Conservation (phyloP, 2,888 invertebrate species). For the Euplexia lucipara region DNA sequence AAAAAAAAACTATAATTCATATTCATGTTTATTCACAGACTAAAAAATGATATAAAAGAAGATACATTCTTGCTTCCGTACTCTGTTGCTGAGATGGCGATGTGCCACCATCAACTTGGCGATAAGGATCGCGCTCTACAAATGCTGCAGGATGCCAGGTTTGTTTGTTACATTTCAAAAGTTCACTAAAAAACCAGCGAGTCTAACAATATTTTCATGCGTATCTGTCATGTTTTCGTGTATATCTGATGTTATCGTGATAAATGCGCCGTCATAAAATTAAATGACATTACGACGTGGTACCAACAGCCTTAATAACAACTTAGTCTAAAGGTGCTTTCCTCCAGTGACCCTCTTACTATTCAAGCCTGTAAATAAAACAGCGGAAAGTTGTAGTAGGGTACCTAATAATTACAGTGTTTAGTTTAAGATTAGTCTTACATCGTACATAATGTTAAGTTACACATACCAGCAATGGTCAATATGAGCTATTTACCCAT, state of each 20-base stretch:
- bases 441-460: too few species aligned
- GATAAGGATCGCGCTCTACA: constrained; percentile 92
- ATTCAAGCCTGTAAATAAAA: not conserved
- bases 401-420: too few species aligned
- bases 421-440: too few species aligned
- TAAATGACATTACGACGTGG: too few species aligned
- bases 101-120: constrained; percentile 94
- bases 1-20: not conserved
- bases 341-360: not conserved
- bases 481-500: too few species aligned
- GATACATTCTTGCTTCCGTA: constrained; percentile 97
- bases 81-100: constrained; percentile 96
- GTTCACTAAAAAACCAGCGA: too few species aligned
- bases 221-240: too few species aligned
- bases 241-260: too few species aligned
- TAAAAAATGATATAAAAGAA: constrained; percentile 94
- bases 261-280: too few species aligned
- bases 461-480: too few species aligned
- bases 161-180: constrained; percentile 52
- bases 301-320: not conserved
- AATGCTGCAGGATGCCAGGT: constrained; percentile 96
- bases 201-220: too few species aligned
- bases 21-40: constrained; percentile 69
- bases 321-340: not conserved
- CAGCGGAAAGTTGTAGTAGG: not conserved